Evolutionary conservation across 2,113 vertebrate species (phyloP), one percentile per base, ranked within the genome.

Genomic region (mouse (Mus musculus)): DNA sequence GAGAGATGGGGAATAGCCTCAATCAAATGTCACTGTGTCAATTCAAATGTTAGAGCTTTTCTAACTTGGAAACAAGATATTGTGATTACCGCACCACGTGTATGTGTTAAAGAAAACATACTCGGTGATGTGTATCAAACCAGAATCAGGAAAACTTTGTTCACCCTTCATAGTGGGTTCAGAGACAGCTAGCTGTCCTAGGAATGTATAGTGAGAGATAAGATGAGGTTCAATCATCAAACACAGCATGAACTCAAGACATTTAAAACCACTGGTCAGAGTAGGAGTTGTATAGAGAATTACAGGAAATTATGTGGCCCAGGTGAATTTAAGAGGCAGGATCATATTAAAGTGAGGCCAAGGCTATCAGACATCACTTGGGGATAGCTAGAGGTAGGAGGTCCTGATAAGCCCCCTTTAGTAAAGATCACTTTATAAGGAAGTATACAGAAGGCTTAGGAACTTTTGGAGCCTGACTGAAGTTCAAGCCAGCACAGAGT

Each of bases 1-100:
- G 78, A 97, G 95, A 89, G 85, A 96, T 84, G 80, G 95, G 92
- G 63, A 98, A 94, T 81, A 96, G 97, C 95, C 95, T 97, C 95
- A 69, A 77, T 54, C 86, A 91, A 96, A 98, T 73, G 65, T n/a
- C 88, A 96, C 69, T 97, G 90, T 93, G 96, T 88, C 94, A 72
- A 96, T 96, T 81, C 78, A 92, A 97, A 97, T 97, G 97, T 90
- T 91, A 94, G 39, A 95, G 96, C 84, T 96, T 98, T 97, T 97
- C 91, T 95, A 95, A 97, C 78, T 96, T n/a, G 92, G 89, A 98
- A 91, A 52, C 26, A 61, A 89, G 95, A 82, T 28, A 85, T 82
- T 96, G 94, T 98, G 84, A 95, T 96, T 96, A 97, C 97, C 87
- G 97, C 94, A 97, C 86, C 75, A 69, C 73, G 78, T 96, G 82